A percentile compares a stretch with the other conserved stretches of the same genome.
These are phyloP conservation scores for Microctenopoma steveboyesi DNA, from an alignment of 2,797 vertebrate species.

Conservation along the genomic window DNA sequence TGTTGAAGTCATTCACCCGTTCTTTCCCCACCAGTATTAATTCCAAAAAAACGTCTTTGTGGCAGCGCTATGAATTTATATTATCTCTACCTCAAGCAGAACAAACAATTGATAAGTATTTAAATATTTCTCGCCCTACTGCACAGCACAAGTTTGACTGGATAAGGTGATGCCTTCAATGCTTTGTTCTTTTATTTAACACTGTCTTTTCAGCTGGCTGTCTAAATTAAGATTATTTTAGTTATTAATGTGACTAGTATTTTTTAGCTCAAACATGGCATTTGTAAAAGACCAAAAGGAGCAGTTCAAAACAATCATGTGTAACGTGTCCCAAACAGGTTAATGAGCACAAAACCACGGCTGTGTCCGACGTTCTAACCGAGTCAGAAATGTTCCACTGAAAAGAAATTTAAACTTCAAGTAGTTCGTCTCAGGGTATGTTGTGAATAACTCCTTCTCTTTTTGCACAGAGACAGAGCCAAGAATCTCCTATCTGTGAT, in stretches of 20 bases:
- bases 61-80: too few species aligned
- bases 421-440: neutral
- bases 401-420: neutral
- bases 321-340: neutral
- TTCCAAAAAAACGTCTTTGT: too few species aligned
- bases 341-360: neutral
- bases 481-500: constrained; percentile 15
- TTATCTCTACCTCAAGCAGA: too few species aligned
- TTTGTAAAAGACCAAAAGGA: neutral
- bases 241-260: too few species aligned
- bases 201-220: too few species aligned
- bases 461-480: constrained; percentile 19
- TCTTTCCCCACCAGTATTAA: too few species aligned
- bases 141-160: neutral
- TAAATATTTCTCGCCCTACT: neutral
- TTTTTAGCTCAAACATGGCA: neutral
- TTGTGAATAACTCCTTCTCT: constrained; percentile 20
- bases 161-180: neutral
- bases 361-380: neutral
- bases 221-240: too few species aligned
- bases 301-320: neutral
- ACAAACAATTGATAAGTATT: too few species aligned
- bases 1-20: too few species aligned
- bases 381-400: neutral
- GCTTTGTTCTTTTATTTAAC: neutral